These are phyloP conservation scores for Camelus bactrianus DNA, from an alignment of 2,113 vertebrate species.

Conservation along the genomic window DNA sequence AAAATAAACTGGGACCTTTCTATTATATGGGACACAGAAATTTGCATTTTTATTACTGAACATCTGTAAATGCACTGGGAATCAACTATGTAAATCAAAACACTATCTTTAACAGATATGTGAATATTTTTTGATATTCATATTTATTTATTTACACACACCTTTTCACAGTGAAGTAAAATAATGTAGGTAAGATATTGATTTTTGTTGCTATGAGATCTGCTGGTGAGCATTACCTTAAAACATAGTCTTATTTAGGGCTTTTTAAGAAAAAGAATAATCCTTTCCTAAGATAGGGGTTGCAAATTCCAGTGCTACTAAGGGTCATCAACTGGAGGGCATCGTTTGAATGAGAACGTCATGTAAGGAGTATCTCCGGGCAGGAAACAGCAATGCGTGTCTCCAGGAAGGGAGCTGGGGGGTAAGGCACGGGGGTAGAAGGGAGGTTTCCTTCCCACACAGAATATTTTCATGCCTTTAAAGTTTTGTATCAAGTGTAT, in stretches of 20 bases:
- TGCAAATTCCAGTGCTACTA: neutral
- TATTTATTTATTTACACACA: neutral
- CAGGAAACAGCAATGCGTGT: neutral
- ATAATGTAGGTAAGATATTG: neutral
- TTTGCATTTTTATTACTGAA: slow-evolving; percentile 46
- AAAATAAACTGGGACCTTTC: slow-evolving; percentile 18
- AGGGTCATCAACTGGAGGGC: neutral
- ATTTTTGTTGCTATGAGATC: neutral
- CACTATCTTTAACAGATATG: neutral
- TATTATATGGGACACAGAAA: neutral
- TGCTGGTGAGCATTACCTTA: neutral
- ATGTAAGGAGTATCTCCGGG: neutral
- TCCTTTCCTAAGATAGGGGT: neutral
- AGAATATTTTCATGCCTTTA: neutral
- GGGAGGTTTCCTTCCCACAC: neutral
- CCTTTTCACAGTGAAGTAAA: neutral
- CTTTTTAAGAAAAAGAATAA: slow-evolving; percentile 5
- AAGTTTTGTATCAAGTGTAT: neutral
- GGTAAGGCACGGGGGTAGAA: neutral
- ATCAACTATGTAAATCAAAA: slow-evolving; percentile 13
- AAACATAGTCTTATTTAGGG: slow-evolving; percentile 18
- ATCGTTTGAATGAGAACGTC: neutral
- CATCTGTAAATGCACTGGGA: neutral
- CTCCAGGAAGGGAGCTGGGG: neutral
- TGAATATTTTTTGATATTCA: neutral